Evolutionary conservation across 2,113 vertebrate genomes (phyloP), one percentile per base, ranked within the genome.

Genomic region (Forbesichthys agassizii): DNA sequence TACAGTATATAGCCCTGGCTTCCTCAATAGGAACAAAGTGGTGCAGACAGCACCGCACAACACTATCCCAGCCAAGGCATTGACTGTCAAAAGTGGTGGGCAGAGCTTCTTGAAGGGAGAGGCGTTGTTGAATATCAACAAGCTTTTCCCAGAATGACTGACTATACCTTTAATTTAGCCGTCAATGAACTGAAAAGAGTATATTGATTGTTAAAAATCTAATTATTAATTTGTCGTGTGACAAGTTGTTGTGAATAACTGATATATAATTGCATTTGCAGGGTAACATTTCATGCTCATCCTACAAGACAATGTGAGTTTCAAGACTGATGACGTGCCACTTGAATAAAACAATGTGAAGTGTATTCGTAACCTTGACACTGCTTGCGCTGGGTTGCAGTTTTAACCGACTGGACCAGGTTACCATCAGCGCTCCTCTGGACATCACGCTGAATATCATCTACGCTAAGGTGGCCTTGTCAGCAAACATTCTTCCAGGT

Each of bases 261-360:
- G 3, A 53, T 13, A 70, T 11, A 14, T 78, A 64, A 33, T 65
- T 54, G 16, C 49, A 46, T 71, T 68, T 66, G 1, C 61, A 89
- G 84, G 78, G 13, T 51, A 81, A 79, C 47, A 46, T 91, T 12
- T 76, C 84, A 51, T 91, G 90, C 54, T 73, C 82, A 9, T 59
- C 78, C 14, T 87, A 78, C 84, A 85, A 33, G 81, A 71, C n/a
- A 9, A 74, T 91, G 90, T 91, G 48, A 86, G 90, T 2, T 0
- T 27, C 62, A 14, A 20, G 7, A 27, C 27, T 51, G 16, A 53
- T 7, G 11, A 52, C 62, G 20, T 18, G 14, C 54, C 4, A 9
- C 12, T 33, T 20, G 9, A 11, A 20, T 4, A 57, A 57, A 6
- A 9, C 10, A 33, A 57, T 20, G 9, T 11, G 20, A 11, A 33